These are phyloP conservation scores for Aldrovandia affinis DNA, from an alignment of 2,797 vertebrate species.

Conservation along the genomic window DNA sequence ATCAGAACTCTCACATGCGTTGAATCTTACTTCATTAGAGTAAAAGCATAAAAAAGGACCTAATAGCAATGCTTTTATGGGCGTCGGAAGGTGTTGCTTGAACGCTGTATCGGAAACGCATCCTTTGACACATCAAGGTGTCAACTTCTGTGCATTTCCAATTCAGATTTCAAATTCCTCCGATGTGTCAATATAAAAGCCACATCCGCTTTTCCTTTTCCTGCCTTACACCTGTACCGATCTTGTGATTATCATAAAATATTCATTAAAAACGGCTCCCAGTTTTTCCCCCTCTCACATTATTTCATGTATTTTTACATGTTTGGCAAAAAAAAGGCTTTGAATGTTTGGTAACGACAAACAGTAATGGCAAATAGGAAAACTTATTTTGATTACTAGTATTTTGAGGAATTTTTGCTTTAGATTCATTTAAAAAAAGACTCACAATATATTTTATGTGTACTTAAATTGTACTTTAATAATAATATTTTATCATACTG, in stretches of 20 bases:
- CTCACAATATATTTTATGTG: not conserved
- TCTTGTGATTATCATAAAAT: slow-evolving; percentile 56
- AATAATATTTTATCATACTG: too few species aligned
- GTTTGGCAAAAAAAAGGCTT: not conserved
- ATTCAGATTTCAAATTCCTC: slow-evolving; percentile 69
- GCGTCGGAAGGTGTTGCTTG: slow-evolving; percentile 68
- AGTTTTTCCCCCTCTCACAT: slow-evolving; percentile 23
- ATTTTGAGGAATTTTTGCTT: too few species aligned
- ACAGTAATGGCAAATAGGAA: not conserved
- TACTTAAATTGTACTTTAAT: too few species aligned
- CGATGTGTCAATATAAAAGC: slow-evolving; percentile 66
- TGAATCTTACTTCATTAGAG: not conserved
- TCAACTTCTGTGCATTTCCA: slow-evolving; percentile 73
- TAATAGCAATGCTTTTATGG: slow-evolving; percentile 44
- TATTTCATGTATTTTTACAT: slow-evolving; percentile 26
- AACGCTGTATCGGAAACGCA: slow-evolving; percentile 76
- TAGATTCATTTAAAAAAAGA: not conserved
- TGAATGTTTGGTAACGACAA: not conserved
- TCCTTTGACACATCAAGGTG: slow-evolving; percentile 75
- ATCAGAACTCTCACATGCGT: not conserved
- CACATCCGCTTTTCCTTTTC: slow-evolving; percentile 43
- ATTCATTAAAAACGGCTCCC: slow-evolving; percentile 37
- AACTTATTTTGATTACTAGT: not conserved
- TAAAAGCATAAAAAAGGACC: slow-evolving; percentile 16
- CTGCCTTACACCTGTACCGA: slow-evolving; percentile 49